Evolutionary conservation across 2,113 vertebrate genomes (phyloP), one percentile per base, ranked within the genome.

Genomic region (Orycteropus afer): DNA sequence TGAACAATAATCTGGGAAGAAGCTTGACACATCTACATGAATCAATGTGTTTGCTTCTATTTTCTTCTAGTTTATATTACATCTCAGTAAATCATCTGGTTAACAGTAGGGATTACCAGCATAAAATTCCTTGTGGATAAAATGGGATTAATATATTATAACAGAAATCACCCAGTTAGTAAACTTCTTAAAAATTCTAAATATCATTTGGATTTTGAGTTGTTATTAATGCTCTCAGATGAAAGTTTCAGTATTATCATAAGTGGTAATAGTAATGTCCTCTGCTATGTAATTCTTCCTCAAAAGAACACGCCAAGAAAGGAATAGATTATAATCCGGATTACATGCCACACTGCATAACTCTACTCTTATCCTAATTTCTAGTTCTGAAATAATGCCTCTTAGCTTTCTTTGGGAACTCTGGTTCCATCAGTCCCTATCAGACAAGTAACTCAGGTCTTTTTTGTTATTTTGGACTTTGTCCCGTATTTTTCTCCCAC

Each of bases 31-130:
- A 90, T 47, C 47, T 23, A 7, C 67, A 67, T 42, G 74, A 90
- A 77, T 49, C 87, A 82, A 76, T 32, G 34, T 63, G 34, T 65
- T 80, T 86, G 81, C 49, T 93, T 95, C 81, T 76, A 57, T 86
- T 93, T 90, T 89, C 73, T 57, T 55, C 14, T 49, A 74, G 55
- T 57, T 65, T 81, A 59, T 49, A 25, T 22, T 27, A 57, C 25
- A 80, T 25, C 45, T n/a, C 45, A 40, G 47, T 42, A 80, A 86
- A 40, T 91, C 67, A 87, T 73, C 17, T 86, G 34, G 85, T 89
- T 93, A 63, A 32, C 61, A 20, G 32, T 40, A 53, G 61, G 73
- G 47, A 89, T 89, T 95, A 47, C 45, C 53, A 34, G 37, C 34
- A 45, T 69, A 55, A 79, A 57, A 93, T 47, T 74, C 47, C 81